Percentiles rank a stretch among this genome's conserved stretches.
Evolutionary conservation across 2,113 vertebrate genomes (phyloP).

Genomic region (Mugil cephalus): DNA sequence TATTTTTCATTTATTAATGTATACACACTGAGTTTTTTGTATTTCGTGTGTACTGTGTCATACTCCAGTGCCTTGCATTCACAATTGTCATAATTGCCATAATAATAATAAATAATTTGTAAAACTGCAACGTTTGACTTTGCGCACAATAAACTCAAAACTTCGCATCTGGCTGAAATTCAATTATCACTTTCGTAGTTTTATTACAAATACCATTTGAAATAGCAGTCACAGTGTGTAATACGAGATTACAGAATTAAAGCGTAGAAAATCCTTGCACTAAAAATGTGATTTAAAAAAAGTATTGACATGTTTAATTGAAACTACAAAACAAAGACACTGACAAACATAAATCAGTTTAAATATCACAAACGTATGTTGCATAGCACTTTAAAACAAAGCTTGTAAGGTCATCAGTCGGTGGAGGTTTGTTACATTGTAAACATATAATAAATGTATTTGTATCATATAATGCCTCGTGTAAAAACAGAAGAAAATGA

Average conservation of each 20-base stretch:
- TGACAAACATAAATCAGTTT: conserved; percentile 1
- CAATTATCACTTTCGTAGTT: conserved; percentile 12
- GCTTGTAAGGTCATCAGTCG: conserved; percentile 13
- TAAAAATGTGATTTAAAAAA: conserved; percentile 9
- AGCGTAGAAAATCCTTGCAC: conserved; percentile 19
- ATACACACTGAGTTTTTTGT: not conserved
- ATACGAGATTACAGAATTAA: conserved; percentile 29
- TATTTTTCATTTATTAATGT: conserved; percentile 1
- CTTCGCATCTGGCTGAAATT: not conserved
- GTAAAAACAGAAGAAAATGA: not conserved
- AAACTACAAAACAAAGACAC: conserved; percentile 11
- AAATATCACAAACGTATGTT: conserved; percentile 38
- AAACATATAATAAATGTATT: conserved; percentile 38
- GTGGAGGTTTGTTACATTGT: conserved; percentile 1
- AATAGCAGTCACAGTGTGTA: conserved; percentile 22
- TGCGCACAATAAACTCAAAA: conserved; percentile 16
- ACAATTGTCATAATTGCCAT: conserved; percentile 38
- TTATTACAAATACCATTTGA: conserved; percentile 59
- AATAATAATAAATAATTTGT: too few species aligned
- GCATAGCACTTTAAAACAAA: conserved; percentile 49
- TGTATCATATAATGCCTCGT: not conserved
- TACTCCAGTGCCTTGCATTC: conserved; percentile 36
- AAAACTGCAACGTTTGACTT: conserved; percentile 15
- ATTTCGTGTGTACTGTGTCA: conserved; percentile 8
- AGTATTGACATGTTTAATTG: not conserved